Percentiles rank a stretch among this genome's conserved stretches.
Conservation (phyloP, 2,797 vertebrate species). For the Eospalax fontanierii region DNA sequence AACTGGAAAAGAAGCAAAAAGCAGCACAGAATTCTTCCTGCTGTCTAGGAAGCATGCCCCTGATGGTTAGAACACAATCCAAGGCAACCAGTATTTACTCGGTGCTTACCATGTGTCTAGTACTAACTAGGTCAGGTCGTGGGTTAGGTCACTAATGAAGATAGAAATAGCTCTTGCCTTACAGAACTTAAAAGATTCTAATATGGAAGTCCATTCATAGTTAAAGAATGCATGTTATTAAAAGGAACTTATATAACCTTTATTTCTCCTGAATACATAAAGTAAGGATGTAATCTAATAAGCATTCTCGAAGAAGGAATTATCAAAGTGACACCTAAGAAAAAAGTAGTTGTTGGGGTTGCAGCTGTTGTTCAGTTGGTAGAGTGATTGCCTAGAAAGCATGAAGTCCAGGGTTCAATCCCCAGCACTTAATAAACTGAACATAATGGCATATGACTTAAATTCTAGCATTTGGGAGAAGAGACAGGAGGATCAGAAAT, state of each 20-base stretch:
- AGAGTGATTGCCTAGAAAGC: not conserved
- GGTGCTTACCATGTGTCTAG: not conserved
- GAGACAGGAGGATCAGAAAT: not conserved
- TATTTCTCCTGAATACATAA: conserved; percentile 31
- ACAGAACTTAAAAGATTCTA: conserved; percentile 35
- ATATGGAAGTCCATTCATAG: not conserved
- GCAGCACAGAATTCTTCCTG: conserved; percentile 15
- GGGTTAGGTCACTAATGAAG: not conserved
- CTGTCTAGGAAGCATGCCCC: conserved; percentile 55
- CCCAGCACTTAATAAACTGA: not conserved
- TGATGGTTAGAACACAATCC: not conserved
- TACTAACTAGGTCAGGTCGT: not conserved
- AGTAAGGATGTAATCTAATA: conserved; percentile 39
- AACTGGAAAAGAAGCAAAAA: conserved; percentile 67
- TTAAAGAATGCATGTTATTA: conserved; percentile 27
- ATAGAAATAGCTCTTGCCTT: conserved; percentile 32
- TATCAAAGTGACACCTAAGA: conserved; percentile 34
- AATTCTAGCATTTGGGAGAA: not conserved
- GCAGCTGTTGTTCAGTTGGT: not conserved
- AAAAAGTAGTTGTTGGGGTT: not conserved
- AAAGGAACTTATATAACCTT: conserved; percentile 40
- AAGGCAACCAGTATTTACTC: conserved; percentile 50
- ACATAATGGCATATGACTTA: not conserved
- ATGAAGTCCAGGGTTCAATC: not conserved
- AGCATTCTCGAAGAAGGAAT: conserved; percentile 51